Evolutionary conservation across 2,797 vertebrate genomes (phyloP).

Genomic region (Sebastes diaconus): DNA sequence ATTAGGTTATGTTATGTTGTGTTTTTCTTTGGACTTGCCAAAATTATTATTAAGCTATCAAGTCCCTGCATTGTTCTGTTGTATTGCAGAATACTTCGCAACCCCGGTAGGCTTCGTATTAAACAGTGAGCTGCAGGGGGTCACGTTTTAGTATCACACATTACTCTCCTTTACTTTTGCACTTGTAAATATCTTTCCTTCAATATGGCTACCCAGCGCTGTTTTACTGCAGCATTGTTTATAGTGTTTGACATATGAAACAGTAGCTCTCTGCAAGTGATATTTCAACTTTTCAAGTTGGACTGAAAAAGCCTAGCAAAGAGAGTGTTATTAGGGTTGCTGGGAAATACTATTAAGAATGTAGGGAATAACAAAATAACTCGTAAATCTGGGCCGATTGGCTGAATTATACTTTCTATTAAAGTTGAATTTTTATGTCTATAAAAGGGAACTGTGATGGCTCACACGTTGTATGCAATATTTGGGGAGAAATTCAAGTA

Average conservation of each 20-base stretch:
- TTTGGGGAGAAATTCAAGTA: neutral
- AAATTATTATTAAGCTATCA: conserved; percentile 40
- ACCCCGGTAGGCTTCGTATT: conserved; percentile 20
- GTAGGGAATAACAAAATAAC: conserved; percentile 60
- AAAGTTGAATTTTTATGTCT: conserved; percentile 26
- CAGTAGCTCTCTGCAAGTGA: conserved; percentile 53
- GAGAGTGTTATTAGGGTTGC: conserved; percentile 50
- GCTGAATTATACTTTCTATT: conserved; percentile 29
- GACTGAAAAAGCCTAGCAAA: conserved; percentile 29
- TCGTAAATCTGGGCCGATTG: conserved; percentile 47
- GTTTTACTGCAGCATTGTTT: conserved; percentile 50
- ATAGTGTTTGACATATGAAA: conserved; percentile 61
- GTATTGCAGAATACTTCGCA: conserved; percentile 17
- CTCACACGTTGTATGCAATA: neutral
- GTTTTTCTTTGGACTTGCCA: conserved; percentile 34
- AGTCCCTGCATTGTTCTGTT: conserved; percentile 27
- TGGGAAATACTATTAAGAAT: conserved; percentile 60
- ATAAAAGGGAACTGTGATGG: conserved; percentile 6
- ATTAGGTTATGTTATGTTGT: conserved; percentile 33
- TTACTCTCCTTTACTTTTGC: conserved; percentile 28
- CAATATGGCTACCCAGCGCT: conserved; percentile 9
- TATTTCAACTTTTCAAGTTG: conserved; percentile 46
- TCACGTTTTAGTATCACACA: conserved; percentile 34
- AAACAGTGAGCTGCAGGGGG: conserved; percentile 42
- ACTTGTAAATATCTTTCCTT: conserved; percentile 51